phyloP scores from a whole-genome alignment of 2,888 invertebrate species.

The Andrena bucephala region DNA sequence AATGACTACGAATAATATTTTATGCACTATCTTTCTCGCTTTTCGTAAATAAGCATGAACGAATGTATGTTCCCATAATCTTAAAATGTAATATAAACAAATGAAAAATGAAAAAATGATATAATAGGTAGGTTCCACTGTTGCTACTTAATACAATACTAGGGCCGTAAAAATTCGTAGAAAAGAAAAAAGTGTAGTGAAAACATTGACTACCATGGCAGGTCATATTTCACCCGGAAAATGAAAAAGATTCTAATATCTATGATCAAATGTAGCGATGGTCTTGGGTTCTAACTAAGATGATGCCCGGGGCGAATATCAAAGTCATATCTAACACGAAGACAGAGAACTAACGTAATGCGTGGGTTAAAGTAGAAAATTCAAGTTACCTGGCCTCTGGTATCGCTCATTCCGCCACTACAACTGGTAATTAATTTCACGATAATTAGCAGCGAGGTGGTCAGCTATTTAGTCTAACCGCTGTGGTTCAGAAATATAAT shows the following conservation, averaged over 20 bases:
- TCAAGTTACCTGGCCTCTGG: constrained; percentile 59
- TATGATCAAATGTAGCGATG: constrained; percentile 60
- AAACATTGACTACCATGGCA: not conserved
- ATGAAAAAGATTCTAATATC: constrained; percentile 67
- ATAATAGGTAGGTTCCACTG: too few species aligned
- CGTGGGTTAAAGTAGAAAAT: constrained; percentile 49
- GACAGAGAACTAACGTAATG: constrained; percentile 37
- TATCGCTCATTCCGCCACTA: constrained; percentile 76
- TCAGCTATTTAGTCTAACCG: constrained; percentile 37
- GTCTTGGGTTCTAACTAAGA: constrained; percentile 24
- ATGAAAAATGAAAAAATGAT: too few species aligned
- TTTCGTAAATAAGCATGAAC: too few species aligned
- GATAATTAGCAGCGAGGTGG: constrained; percentile 75
- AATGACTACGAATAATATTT: too few species aligned
- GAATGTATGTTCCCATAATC: too few species aligned
- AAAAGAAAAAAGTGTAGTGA: too few species aligned
- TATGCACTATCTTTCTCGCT: too few species aligned
- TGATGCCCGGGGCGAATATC: constrained; percentile 51
- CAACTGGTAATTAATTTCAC: constrained; percentile 78
- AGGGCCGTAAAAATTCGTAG: too few species aligned
- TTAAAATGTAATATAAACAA: too few species aligned
- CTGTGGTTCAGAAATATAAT: constrained; percentile 70
- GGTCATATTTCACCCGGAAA: constrained; percentile 53
- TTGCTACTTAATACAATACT: too few species aligned
- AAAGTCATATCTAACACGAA: constrained; percentile 33